Evolutionary conservation across 2,113 vertebrate genomes (phyloP).

Genomic region (Myxocyprinus asiaticus): DNA sequence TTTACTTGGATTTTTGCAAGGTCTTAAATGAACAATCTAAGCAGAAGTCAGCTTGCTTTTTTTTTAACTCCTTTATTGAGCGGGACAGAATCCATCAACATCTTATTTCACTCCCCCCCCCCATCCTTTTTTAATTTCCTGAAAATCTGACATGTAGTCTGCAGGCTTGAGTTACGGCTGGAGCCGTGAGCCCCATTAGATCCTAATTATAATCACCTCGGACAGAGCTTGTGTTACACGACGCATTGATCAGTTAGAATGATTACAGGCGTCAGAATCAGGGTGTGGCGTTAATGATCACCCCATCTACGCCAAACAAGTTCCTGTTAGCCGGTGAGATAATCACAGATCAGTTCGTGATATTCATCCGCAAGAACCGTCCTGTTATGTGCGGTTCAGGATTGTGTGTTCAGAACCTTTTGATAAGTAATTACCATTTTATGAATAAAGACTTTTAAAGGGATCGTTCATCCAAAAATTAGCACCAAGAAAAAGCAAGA

Average conservation of each 20-base stretch:
- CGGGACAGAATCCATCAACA: not conserved
- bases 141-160: conserved; percentile 34
- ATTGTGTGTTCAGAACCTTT: no score
- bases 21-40: no score
- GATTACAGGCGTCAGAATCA: conserved; percentile 20
- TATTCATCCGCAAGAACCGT: not conserved
- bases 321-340: not conserved
- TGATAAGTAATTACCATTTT: no score
- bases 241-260: conserved; percentile 62
- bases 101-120: not conserved
- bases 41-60: not conserved
- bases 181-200: conserved; percentile 65
- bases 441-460: no score
- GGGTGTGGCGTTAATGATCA: not conserved
- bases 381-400: not conserved
- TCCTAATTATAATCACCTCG: conserved; percentile 71
- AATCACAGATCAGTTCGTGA: not conserved
- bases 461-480: no score
- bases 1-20: no score
- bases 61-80: not conserved
- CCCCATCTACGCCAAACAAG: conserved; percentile 5
- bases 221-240: conserved; percentile 65
- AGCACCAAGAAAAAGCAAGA: no score
- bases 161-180: conserved; percentile 58
- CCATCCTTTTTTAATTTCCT: conserved; percentile 48